A percentile compares a stretch with the other conserved stretches of the same genome.
These are phyloP conservation scores for Catocala fraxini DNA, from an alignment of 2,888 invertebrate genomes.

Conservation along the genomic window DNA sequence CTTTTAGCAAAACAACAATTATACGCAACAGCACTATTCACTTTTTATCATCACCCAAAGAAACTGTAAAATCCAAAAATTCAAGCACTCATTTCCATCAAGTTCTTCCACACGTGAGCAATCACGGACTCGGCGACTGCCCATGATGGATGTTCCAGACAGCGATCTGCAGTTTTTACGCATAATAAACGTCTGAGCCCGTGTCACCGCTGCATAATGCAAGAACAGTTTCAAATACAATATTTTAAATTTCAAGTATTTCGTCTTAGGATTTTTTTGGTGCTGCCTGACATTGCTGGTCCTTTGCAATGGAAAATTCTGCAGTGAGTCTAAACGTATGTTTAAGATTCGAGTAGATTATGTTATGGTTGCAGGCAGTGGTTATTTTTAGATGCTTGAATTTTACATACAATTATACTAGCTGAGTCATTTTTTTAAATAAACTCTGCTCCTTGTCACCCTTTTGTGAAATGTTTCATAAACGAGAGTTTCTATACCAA, in stretches of 20 bases:
- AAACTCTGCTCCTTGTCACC: too few species aligned
- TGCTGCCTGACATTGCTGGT: background rate
- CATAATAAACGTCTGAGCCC: slow-evolving; percentile 55
- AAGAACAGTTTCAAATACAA: slow-evolving; percentile 36
- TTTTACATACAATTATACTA: too few species aligned
- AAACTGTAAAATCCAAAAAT: background rate
- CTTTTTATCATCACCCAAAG: background rate
- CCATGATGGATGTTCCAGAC: slow-evolving; percentile 60
- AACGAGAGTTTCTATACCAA: too few species aligned
- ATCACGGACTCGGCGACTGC: slow-evolving; percentile 45
- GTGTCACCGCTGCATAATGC: slow-evolving; percentile 73
- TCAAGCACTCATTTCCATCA: slow-evolving; percentile 10
- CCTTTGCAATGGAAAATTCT: background rate
- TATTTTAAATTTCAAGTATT: slow-evolving; percentile 33
- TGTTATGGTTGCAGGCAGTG: background rate
- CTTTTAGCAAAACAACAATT: too few species aligned
- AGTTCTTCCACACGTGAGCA: slow-evolving; percentile 26
- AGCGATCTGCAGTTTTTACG: slow-evolving; percentile 59
- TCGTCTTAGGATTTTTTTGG: slow-evolving; percentile 3
- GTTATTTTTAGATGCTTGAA: too few species aligned
- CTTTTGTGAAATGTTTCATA: too few species aligned
- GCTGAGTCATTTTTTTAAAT: too few species aligned
- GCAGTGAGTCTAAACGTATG: too few species aligned
- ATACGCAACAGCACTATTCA: too few species aligned
- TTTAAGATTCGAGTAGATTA: background rate